phyloP scores from a whole-genome alignment of 2,888 invertebrate species.

The Gisinianus flammeolus region DNA sequence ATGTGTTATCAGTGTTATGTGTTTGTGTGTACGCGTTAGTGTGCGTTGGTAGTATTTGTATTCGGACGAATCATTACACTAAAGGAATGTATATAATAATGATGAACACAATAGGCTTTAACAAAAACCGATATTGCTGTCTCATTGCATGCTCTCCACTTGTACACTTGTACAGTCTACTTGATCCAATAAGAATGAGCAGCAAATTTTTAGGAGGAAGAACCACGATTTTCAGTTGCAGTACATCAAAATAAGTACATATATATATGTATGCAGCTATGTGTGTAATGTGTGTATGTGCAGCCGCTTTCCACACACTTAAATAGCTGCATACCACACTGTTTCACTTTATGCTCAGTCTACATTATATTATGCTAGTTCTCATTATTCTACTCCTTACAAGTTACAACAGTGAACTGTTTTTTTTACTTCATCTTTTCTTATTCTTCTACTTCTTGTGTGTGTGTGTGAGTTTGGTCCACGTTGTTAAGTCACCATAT shows the following conservation, averaged over 20 bases:
- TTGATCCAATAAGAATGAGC: slow-evolving; percentile 42
- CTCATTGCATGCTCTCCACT: slow-evolving; percentile 35
- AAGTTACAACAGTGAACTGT: not conserved
- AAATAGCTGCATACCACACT: not conserved
- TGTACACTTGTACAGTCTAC: not conserved
- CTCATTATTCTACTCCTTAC: slow-evolving; percentile 22
- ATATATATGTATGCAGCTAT: slow-evolving; percentile 9
- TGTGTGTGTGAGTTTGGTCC: not conserved
- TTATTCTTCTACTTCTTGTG: not conserved
- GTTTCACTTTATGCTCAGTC: not conserved
- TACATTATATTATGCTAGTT: slow-evolving; percentile 31
- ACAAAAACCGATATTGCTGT: slow-evolving; percentile 39
- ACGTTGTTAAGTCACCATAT: slow-evolving; percentile 10
- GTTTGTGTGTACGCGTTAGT: not conserved
- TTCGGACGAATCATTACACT: slow-evolving; percentile 35
- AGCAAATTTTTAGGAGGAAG: slow-evolving; percentile 35
- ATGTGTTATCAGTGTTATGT: not conserved
- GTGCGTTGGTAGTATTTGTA: slow-evolving; percentile 20
- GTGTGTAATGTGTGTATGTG: not conserved
- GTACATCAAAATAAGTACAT: slow-evolving; percentile 10
- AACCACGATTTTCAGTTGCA: not conserved
- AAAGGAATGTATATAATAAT: slow-evolving; percentile 39
- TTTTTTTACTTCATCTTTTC: not conserved
- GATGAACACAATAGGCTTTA: slow-evolving; percentile 33
- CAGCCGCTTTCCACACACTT: not conserved